Percentiles rank a stretch among this genome's conserved stretches.
These are phyloP conservation scores for Engraulis encrasicolus DNA, from an alignment of 2,113 vertebrate genomes.

Conservation along the genomic window DNA sequence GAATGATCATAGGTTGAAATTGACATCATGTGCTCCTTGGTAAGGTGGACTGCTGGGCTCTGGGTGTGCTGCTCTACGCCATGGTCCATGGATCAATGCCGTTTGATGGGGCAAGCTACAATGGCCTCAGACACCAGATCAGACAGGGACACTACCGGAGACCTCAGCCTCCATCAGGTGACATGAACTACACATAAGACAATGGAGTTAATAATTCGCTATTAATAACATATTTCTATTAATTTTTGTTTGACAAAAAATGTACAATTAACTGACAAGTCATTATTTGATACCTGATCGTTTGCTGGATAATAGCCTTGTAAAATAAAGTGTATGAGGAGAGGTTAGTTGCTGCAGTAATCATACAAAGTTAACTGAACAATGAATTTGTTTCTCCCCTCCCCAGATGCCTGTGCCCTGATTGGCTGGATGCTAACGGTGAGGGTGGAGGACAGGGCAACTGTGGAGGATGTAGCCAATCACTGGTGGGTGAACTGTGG, in stretches of 20 bases:
- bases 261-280: too few relatives aligned
- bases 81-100: conserved; percentile 81
- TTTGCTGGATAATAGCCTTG: too few relatives aligned
- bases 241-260: too few relatives aligned
- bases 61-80: conserved; percentile 78
- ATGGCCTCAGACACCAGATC: conserved; percentile 76
- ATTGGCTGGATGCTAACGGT: conserved; percentile 79
- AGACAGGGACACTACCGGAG: conserved; percentile 70
- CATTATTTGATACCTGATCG: too few relatives aligned
- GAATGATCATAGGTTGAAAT: not conserved
- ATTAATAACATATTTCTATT: not conserved
- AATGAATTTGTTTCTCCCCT: conserved; percentile 26
- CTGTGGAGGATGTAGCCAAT: conserved; percentile 77
- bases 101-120: conserved; percentile 73
- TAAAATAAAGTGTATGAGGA: too few relatives aligned
- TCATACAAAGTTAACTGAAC: not conserved
- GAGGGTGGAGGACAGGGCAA: conserved; percentile 72
- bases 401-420: conserved; percentile 74
- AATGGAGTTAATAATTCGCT: too few relatives aligned
- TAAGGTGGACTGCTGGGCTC: conserved; percentile 84
- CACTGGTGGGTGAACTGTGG: conserved; percentile 84
- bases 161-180: conserved; percentile 76
- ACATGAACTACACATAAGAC: not conserved
- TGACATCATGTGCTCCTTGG: not conserved
- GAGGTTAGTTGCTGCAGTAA: not conserved